phyloP scores from a whole-genome alignment of 2,888 invertebrate genomes.

The Hofmannophila pseudospretella region DNA sequence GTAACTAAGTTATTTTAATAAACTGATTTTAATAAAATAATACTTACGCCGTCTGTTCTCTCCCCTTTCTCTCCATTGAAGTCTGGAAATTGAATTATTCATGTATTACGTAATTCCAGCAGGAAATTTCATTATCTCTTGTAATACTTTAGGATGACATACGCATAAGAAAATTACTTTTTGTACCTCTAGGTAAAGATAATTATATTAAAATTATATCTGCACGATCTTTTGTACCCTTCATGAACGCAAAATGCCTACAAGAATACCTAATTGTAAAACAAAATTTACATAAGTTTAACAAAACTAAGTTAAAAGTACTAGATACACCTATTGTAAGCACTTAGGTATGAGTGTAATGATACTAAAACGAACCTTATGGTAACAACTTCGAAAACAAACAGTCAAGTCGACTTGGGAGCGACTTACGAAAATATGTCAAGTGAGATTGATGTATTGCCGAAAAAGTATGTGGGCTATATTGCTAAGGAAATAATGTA shows the following conservation, averaged over 20 bases:
- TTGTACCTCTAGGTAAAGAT: neutral
- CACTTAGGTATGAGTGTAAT: no score
- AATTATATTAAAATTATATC: neutral
- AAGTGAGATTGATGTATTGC: constrained; percentile 44
- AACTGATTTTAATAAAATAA: constrained; percentile 1
- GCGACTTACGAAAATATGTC: constrained; percentile 28
- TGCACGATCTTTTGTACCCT: no score
- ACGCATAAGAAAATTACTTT: neutral
- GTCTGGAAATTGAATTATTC: constrained; percentile 34
- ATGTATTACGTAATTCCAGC: constrained; percentile 4
- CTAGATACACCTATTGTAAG: no score
- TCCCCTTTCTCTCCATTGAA: constrained; percentile 49
- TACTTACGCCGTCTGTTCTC: constrained; percentile 47
- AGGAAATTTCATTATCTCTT: constrained; percentile 4
- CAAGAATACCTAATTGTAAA: no score
- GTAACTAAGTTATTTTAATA: no score
- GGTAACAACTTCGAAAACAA: constrained; percentile 19
- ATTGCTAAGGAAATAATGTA: constrained; percentile 3
- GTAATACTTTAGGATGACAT: neutral
- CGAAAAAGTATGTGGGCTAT: constrained; percentile 11
- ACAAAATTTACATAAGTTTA: neutral
- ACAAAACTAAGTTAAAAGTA: neutral
- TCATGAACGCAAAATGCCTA: no score
- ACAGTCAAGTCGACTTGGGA: constrained; percentile 6
- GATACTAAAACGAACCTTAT: constrained; percentile 25